Evolutionary conservation across 2,113 vertebrate species (phyloP).

Genomic region (Phodopus roborovskii): DNA sequence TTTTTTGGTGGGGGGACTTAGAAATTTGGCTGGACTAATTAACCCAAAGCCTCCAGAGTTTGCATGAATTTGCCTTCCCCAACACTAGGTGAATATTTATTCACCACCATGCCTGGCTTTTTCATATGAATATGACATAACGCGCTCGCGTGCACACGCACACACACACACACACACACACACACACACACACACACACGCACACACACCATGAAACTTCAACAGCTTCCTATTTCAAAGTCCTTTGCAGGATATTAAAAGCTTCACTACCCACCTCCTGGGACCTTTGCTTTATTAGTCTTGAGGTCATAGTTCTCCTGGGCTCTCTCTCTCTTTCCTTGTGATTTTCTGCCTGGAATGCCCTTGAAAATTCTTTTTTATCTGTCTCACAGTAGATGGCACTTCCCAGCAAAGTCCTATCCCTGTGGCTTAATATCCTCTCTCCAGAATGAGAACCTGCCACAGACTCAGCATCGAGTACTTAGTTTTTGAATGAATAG

Average conservation of each 20-base stretch:
- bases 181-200: not conserved
- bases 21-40: not conserved
- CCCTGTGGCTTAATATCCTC: not conserved
- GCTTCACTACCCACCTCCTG: accelerated
- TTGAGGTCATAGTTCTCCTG: not conserved
- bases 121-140: not conserved
- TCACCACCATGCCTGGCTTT: not conserved
- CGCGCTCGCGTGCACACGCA: not conserved
- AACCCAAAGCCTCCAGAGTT: not conserved
- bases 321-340: not conserved
- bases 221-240: not conserved
- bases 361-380: no score
- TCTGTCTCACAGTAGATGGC: not conserved
- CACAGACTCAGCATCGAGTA: not conserved
- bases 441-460: not conserved
- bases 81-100: no score
- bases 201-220: not conserved
- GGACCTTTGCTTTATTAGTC: not conserved
- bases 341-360: not conserved
- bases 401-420: not conserved
- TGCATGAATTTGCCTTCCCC: not conserved
- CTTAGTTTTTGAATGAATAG: not conserved
- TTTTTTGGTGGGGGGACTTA: not conserved
- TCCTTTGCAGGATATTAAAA: not conserved
- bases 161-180: not conserved